Evolutionary conservation across 2,888 invertebrate species (phyloP).

Genomic region (Salticus scenicus): DNA sequence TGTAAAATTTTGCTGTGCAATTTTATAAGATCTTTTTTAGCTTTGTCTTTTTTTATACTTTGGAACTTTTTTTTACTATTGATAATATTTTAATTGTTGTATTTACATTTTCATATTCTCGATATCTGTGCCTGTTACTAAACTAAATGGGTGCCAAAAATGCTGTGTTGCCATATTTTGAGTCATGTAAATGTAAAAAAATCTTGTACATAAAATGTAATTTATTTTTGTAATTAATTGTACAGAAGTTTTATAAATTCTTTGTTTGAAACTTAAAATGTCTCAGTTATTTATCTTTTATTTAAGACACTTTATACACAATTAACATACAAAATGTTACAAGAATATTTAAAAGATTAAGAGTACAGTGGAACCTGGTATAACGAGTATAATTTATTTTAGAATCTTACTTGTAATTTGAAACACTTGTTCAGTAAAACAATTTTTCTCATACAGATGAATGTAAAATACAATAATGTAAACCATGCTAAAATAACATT

Average conservation of each 20-base stretch:
- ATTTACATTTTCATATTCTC: neutral
- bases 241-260: conserved; percentile 69
- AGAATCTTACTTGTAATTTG: too few species aligned
- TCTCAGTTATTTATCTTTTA: neutral
- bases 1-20: neutral
- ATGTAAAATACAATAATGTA: too few species aligned
- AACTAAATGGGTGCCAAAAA: conserved; percentile 64
- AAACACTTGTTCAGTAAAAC: too few species aligned
- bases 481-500: too few species aligned
- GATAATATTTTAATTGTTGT: neutral
- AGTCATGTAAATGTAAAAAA: conserved; percentile 65
- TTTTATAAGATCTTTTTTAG: neutral
- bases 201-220: conserved; percentile 68
- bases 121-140: neutral
- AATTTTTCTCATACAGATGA: too few species aligned
- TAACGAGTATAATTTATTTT: too few species aligned
- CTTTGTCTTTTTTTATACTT: neutral
- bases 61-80: neutral
- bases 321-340: neutral
- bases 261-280: conserved; percentile 29
- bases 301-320: too few species aligned
- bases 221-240: conserved; percentile 70
- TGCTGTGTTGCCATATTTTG: conserved; percentile 59
- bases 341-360: too few species aligned
- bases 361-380: too few species aligned